Evolutionary conservation across 2,888 invertebrate species (phyloP).

Genomic region (Thereva unica): DNA sequence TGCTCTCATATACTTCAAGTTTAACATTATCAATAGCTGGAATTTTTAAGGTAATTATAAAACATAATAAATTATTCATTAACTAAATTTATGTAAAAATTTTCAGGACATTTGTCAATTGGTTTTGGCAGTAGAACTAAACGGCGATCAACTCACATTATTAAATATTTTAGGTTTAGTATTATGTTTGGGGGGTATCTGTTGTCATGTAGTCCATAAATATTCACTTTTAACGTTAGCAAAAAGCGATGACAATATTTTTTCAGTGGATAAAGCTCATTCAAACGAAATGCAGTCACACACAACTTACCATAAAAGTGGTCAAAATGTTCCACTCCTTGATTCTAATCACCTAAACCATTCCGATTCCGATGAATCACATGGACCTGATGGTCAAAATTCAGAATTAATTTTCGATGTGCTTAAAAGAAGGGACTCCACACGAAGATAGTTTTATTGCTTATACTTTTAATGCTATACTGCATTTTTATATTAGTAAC

Average conservation of each 20-base stretch:
- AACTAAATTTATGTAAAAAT: neutral
- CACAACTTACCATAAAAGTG: constrained; percentile 41
- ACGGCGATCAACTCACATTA: constrained; percentile 80
- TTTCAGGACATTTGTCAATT: constrained; percentile 89
- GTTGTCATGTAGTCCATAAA: constrained; percentile 80
- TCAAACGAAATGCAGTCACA: constrained; percentile 34
- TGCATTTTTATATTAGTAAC: no score
- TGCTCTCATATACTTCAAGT: constrained; percentile 92
- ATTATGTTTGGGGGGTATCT: constrained; percentile 87
- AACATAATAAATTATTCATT: constrained; percentile 17
- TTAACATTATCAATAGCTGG: constrained; percentile 94
- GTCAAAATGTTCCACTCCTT: constrained; percentile 53
- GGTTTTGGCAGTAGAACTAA: constrained; percentile 82
- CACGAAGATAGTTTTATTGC: constrained; percentile 36
- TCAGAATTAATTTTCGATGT: constrained; percentile 63
- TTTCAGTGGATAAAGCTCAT: constrained; percentile 13
- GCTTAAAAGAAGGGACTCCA: constrained; percentile 60
- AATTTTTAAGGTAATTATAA: constrained; percentile 82
- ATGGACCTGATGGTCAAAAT: constrained; percentile 59
- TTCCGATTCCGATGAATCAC: constrained; percentile 54
- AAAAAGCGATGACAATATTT: constrained; percentile 10
- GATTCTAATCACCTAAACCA: constrained; percentile 46
- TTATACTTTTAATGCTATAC: no score
- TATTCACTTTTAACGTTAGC: constrained; percentile 48
- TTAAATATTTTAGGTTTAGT: constrained; percentile 85